Evolutionary conservation across 1,140 invertebrate species (phyloP).

Genomic region (Protaetia brevitarsis): DNA sequence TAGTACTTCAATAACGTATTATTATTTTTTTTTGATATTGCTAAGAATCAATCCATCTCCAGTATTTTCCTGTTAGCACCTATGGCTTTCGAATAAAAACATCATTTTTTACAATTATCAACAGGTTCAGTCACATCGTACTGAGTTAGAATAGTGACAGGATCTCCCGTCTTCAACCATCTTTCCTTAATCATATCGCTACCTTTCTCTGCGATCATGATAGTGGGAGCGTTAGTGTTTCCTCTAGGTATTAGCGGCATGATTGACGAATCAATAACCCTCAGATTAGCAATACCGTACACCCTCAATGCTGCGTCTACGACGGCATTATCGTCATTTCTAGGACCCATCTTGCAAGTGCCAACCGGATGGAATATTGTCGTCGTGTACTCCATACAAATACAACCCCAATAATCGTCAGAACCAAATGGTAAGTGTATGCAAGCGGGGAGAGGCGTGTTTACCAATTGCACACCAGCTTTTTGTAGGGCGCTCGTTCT

Average conservation of each 20-base stretch:
- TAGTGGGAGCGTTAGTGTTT: conserved; percentile 63
- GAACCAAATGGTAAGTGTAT: conserved; percentile 42
- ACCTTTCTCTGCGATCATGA: conserved; percentile 70
- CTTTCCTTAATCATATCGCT: conserved; percentile 60
- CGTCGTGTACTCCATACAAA: conserved; percentile 46
- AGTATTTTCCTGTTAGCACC: conserved; percentile 2
- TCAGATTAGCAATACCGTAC: conserved; percentile 44
- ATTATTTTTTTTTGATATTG: too few relatives aligned
- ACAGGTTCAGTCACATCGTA: conserved; percentile 15
- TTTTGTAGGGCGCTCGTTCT: conserved; percentile 52
- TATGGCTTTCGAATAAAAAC: background rate
- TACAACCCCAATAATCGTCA: conserved; percentile 57
- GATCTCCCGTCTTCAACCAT: conserved; percentile 35
- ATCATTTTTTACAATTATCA: conserved; percentile 9
- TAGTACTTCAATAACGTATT: too few relatives aligned
- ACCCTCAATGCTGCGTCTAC: conserved; percentile 47
- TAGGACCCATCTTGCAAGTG: conserved; percentile 61
- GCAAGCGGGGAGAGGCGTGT: conserved; percentile 49
- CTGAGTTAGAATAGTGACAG: background rate
- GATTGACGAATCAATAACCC: conserved; percentile 48
- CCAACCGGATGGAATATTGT: conserved; percentile 55
- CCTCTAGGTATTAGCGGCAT: conserved; percentile 57
- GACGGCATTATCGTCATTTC: conserved; percentile 43
- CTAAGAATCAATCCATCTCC: background rate
- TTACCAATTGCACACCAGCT: conserved; percentile 44